A percentile compares a stretch with the other conserved stretches of the same genome.
Evolutionary conservation across 2,888 invertebrate species (phyloP).

Genomic region (Escarpia spicata): DNA sequence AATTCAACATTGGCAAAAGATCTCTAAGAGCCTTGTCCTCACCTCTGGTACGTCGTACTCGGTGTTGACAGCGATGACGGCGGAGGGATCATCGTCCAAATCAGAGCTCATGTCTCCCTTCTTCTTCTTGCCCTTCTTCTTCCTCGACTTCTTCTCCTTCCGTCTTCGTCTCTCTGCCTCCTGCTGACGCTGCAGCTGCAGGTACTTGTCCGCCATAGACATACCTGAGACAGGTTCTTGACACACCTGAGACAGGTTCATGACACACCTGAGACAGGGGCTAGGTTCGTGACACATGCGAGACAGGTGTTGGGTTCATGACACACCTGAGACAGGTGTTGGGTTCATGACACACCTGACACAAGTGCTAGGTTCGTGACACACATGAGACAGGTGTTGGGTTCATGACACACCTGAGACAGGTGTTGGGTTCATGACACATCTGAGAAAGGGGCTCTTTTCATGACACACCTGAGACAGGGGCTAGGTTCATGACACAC

Average conservation of each 20-base stretch:
- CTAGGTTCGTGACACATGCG: too few relatives aligned
- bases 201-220: constrained; percentile 64
- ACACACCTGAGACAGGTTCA: background rate
- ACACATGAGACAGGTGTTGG: too few relatives aligned
- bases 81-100: constrained; percentile 47
- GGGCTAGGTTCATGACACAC: too few relatives aligned
- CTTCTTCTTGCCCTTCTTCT: constrained; percentile 60
- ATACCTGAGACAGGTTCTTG: constrained; percentile 31
- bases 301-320: too few relatives aligned
- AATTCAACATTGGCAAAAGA: background rate
- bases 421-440: too few relatives aligned
- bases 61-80: constrained; percentile 66
- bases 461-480: too few relatives aligned
- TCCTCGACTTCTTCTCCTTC: constrained; percentile 54
- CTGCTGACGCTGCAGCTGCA: constrained; percentile 56
- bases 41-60: constrained; percentile 72
- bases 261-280: too few relatives aligned
- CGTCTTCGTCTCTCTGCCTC: constrained; percentile 49
- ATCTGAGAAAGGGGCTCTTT: too few relatives aligned
- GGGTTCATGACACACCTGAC: too few relatives aligned
- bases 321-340: too few relatives aligned
- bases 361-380: too few relatives aligned
- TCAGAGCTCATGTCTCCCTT: constrained; percentile 42
- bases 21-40: background rate
- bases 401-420: too few relatives aligned